phyloP scores from a whole-genome alignment of 30 jellyfish, hydroid and myxozoan genomes.

The Chironex yamaguchii region DNA sequence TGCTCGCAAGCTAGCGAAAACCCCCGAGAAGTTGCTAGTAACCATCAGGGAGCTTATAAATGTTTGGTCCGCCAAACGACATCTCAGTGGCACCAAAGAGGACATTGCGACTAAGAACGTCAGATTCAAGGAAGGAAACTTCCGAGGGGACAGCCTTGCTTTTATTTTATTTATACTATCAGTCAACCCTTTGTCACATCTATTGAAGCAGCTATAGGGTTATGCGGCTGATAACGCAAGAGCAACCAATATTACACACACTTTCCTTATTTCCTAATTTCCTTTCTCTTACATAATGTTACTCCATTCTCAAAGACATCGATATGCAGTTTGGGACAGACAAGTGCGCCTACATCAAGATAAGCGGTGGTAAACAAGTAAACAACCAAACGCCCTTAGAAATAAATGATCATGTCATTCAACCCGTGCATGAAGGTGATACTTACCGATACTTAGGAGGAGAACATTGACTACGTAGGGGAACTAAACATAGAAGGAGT shows the following conservation, averaged over 20 bases:
- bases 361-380: neutral
- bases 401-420: neutral
- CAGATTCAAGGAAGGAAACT: neutral
- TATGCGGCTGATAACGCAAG: neutral
- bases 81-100: neutral
- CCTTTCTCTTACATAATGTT: neutral
- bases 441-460: constrained; percentile 15
- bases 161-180: neutral
- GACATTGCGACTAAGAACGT: neutral
- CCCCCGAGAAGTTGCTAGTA: neutral
- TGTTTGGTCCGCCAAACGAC: neutral
- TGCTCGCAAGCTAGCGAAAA: neutral
- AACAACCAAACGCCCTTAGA: neutral
- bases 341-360: neutral
- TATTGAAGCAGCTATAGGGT: neutral
- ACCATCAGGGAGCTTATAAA: neutral
- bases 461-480: neutral
- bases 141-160: neutral
- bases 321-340: constrained; percentile 3
- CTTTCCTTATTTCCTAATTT: too few relatives aligned
- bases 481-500: too few relatives aligned
- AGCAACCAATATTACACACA: neutral
- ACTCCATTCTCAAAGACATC: neutral
- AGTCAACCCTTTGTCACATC: neutral
- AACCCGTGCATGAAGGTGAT: neutral